phyloP scores from a whole-genome alignment of 2,113 vertebrate genomes.

The Pollachius pollachius region DNA sequence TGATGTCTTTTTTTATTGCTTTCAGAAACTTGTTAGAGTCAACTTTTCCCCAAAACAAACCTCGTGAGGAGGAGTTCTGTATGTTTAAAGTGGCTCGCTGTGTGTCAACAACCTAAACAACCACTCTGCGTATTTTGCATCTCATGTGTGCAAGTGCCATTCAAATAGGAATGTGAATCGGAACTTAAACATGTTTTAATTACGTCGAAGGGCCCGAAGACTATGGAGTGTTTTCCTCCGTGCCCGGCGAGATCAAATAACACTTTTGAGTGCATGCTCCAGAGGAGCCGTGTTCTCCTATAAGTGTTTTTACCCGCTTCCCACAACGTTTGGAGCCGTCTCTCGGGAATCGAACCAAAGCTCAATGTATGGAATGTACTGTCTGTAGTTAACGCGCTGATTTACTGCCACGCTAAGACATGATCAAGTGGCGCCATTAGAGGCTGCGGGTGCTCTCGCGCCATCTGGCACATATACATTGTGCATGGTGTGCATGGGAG shows the following conservation, averaged over 20 bases:
- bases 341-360: slow-evolving; percentile 43
- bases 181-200: slow-evolving; percentile 25
- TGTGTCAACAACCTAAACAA: too few species aligned
- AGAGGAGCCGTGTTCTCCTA: slow-evolving; percentile 26
- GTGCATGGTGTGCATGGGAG: slow-evolving; percentile 39
- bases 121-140: too few species aligned
- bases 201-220: slow-evolving; percentile 14
- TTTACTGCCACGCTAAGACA: slow-evolving; percentile 46
- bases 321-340: slow-evolving; percentile 33
- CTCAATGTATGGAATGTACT: slow-evolving; percentile 28
- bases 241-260: slow-evolving; percentile 3
- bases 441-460: slow-evolving; percentile 33
- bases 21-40: too few species aligned
- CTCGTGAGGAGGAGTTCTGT: too few species aligned
- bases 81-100: too few species aligned
- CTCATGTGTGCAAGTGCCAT: slow-evolving; percentile 4
- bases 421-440: slow-evolving; percentile 59
- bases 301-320: slow-evolving; percentile 38
- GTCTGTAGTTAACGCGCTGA: slow-evolving; percentile 46
- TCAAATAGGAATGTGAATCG: slow-evolving; percentile 20
- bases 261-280: slow-evolving; percentile 22
- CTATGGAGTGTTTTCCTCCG: slow-evolving; percentile 12
- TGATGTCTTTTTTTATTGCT: too few species aligned
- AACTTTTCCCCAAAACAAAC: too few species aligned
- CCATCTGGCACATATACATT: slow-evolving; percentile 58